Conservation (phyloP, 2,888 invertebrate species). For the Synergus umbraculus region DNA sequence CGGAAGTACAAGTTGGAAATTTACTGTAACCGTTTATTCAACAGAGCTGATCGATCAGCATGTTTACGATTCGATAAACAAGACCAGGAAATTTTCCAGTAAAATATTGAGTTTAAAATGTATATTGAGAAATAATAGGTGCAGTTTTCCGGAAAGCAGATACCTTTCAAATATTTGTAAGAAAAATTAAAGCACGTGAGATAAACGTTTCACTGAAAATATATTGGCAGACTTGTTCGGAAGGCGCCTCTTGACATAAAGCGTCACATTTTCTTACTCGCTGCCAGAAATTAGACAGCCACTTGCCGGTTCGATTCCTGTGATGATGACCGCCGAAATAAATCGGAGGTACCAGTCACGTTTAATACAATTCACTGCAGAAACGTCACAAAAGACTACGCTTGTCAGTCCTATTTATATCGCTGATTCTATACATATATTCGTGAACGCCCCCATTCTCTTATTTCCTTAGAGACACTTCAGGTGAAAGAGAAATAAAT, state of each 20-base stretch:
- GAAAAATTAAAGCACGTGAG: neutral
- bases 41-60: conserved; percentile 16
- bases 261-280: conserved; percentile 30
- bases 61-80: conserved; percentile 17
- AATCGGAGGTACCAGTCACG: conserved; percentile 39
- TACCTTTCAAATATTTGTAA: neutral
- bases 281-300: conserved; percentile 59
- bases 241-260: neutral
- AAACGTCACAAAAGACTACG: conserved; percentile 25
- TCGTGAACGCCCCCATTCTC: neutral
- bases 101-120: neutral
- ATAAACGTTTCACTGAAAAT: neutral
- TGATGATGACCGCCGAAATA: conserved; percentile 63
- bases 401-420: conserved; percentile 33
- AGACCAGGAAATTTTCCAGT: neutral
- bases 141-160: neutral
- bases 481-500: neutral
- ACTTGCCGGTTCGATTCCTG: conserved; percentile 52
- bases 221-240: neutral
- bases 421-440: neutral
- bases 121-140: neutral
- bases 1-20: conserved; percentile 2
- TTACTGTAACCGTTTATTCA: conserved; percentile 14
- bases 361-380: conserved; percentile 23
- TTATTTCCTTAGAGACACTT: conserved; percentile 17